Evolutionary conservation across 2,888 invertebrate genomes (phyloP).

Genomic region (Pyrrhia umbra): DNA sequence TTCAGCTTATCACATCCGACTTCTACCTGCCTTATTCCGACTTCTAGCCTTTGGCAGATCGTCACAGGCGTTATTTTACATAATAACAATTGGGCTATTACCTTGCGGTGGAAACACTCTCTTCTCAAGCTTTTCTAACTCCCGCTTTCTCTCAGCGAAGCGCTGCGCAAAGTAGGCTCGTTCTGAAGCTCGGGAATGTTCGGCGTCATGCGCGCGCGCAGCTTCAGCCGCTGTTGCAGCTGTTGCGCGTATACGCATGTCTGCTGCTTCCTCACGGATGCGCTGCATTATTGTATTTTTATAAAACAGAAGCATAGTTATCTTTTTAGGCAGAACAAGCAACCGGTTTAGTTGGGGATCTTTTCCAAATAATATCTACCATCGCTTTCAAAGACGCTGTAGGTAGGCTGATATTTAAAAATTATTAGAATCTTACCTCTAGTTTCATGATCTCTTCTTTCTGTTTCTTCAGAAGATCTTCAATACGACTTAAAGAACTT

Average conservation of each 20-base stretch:
- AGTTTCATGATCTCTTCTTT: slow-evolving; percentile 93
- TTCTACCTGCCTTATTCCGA: not conserved
- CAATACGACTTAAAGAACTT: slow-evolving; percentile 92
- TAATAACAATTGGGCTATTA: slow-evolving; percentile 31
- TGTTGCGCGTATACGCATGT: slow-evolving; percentile 92
- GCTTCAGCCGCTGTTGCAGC: slow-evolving; percentile 93
- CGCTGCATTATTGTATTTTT: slow-evolving; percentile 76
- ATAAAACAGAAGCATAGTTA: not conserved
- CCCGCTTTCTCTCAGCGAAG: slow-evolving; percentile 93
- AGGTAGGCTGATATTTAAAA: not conserved
- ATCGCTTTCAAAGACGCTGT: too few relatives aligned
- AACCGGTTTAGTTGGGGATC: too few relatives aligned
- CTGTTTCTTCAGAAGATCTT: slow-evolving; percentile 92
- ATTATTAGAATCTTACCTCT: slow-evolving; percentile 85
- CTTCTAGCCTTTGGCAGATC: not conserved
- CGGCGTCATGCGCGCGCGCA: slow-evolving; percentile 92
- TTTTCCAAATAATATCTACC: too few relatives aligned
- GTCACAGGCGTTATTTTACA: not conserved
- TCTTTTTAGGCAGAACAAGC: not conserved
- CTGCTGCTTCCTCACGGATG: slow-evolving; percentile 93
- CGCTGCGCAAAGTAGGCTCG: slow-evolving; percentile 92
- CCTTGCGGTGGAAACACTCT: slow-evolving; percentile 92
- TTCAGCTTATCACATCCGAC: too few relatives aligned
- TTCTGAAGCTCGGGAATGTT: slow-evolving; percentile 92
- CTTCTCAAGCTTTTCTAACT: slow-evolving; percentile 94